A percentile compares a stretch with the other conserved stretches of the same genome.
phyloP scores from a whole-genome alignment of 2,797 vertebrate species.

The Karalla daura region DNA sequence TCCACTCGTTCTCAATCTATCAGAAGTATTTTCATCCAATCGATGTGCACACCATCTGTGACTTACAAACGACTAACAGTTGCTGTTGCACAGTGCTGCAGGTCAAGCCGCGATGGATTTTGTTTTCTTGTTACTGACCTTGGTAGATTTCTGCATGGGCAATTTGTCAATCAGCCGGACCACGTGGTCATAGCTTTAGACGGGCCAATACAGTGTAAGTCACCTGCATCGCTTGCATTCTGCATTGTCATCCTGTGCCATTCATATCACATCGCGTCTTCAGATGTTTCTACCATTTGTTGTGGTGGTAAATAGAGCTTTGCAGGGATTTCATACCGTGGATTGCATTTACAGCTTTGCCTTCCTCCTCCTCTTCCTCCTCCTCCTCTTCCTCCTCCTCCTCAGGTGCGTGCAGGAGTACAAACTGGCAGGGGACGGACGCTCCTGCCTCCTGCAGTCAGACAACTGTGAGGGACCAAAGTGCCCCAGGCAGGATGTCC shows the following conservation, averaged over 20 bases:
- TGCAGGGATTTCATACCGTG: conserved; percentile 11
- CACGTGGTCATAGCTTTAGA: background rate
- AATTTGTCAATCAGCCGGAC: background rate
- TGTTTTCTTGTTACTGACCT: background rate
- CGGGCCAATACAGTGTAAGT: background rate
- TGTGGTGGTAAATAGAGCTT: conserved; percentile 60
- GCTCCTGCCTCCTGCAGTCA: conserved; percentile 93
- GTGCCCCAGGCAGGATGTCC: conserved; percentile 89
- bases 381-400: conserved; percentile 20
- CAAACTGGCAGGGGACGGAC: conserved; percentile 92
- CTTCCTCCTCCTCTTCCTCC: conserved; percentile 28
- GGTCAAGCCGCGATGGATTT: background rate
- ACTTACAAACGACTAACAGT: background rate
- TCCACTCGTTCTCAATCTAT: no score
- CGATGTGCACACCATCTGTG: background rate
- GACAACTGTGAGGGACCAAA: conserved; percentile 94
- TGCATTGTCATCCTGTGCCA: conserved; percentile 2
- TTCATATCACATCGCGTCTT: no score
- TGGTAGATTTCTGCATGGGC: background rate
- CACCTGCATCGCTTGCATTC: background rate
- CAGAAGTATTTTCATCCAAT: background rate
- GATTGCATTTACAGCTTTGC: conserved; percentile 37
- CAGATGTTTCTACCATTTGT: conserved; percentile 79
- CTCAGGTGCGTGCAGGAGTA: conserved; percentile 97
- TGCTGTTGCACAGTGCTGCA: background rate